These are phyloP conservation scores for Bovichtus diacanthus DNA, from an alignment of 2,797 vertebrate species.

Conservation along the genomic window DNA sequence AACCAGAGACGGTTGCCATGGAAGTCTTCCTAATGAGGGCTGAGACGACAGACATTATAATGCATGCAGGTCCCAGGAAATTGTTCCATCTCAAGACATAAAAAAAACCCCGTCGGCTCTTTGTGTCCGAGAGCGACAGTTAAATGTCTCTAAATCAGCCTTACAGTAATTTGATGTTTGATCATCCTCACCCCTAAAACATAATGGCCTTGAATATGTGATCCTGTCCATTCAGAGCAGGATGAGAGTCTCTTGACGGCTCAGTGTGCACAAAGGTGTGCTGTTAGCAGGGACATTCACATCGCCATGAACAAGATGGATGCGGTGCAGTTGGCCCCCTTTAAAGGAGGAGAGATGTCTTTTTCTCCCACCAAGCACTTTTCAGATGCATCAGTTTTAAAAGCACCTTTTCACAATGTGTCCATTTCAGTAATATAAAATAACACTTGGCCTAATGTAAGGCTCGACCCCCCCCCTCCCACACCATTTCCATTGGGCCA, in stretches of 20 bases:
- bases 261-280: constrained; percentile 72
- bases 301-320: constrained; percentile 70
- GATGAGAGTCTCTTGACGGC: constrained; percentile 73
- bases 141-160: constrained; percentile 81
- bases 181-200: constrained; percentile 76
- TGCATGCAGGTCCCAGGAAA: constrained; percentile 67
- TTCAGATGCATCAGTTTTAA: constrained; percentile 47
- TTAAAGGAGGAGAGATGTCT: constrained; percentile 40
- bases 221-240: constrained; percentile 73
- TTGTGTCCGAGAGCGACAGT: constrained; percentile 72
- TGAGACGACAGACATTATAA: constrained; percentile 76
- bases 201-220: constrained; percentile 78
- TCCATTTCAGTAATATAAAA: constrained; percentile 51
- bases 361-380: constrained; percentile 45
- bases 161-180: constrained; percentile 81
- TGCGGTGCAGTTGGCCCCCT: constrained; percentile 48
- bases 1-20: constrained; percentile 62
- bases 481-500: not conserved
- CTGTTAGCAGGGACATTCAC: constrained; percentile 68
- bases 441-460: constrained; percentile 27
- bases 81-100: constrained; percentile 57
- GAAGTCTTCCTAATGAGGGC: constrained; percentile 76
- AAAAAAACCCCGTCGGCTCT: constrained; percentile 40
- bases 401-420: constrained; percentile 47
- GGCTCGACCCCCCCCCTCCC: constrained; percentile 2